phyloP scores from a whole-genome alignment of 2,888 invertebrate species.

The Teleiodes luculella region DNA sequence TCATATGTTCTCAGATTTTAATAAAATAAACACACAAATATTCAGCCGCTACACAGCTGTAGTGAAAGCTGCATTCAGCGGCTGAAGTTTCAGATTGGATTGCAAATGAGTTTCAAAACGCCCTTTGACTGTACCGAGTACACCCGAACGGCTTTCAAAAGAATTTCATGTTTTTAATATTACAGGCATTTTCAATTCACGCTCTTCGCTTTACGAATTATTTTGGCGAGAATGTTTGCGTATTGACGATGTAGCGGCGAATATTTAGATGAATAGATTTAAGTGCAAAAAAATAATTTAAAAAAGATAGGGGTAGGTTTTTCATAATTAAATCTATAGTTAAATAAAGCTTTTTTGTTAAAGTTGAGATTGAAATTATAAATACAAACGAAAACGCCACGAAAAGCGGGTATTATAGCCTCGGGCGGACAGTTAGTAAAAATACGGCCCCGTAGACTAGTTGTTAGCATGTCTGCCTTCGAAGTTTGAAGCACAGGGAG shows the following conservation, averaged over 20 bases:
- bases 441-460: too few species aligned
- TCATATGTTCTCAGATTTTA: too few species aligned
- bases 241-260: background rate
- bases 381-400: too few species aligned
- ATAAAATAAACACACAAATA: too few species aligned
- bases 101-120: slow-evolving; percentile 25
- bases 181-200: slow-evolving; percentile 1
- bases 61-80: slow-evolving; percentile 20
- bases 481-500: too few species aligned
- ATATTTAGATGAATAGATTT: background rate
- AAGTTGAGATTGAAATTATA: too few species aligned
- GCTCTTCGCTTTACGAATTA: background rate
- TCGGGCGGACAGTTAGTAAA: too few species aligned
- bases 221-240: background rate
- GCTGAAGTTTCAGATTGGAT: slow-evolving; percentile 22
- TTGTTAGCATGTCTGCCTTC: too few species aligned
- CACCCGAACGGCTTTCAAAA: background rate
- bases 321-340: too few species aligned
- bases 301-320: too few species aligned
- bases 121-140: slow-evolving; percentile 15
- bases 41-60: background rate
- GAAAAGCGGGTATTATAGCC: too few species aligned
- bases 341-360: too few species aligned
- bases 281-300: background rate
- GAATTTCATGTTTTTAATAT: background rate